Evolutionary conservation across 2,888 invertebrate species (phyloP).

Genomic region (Pyrocoelia pectoralis): DNA sequence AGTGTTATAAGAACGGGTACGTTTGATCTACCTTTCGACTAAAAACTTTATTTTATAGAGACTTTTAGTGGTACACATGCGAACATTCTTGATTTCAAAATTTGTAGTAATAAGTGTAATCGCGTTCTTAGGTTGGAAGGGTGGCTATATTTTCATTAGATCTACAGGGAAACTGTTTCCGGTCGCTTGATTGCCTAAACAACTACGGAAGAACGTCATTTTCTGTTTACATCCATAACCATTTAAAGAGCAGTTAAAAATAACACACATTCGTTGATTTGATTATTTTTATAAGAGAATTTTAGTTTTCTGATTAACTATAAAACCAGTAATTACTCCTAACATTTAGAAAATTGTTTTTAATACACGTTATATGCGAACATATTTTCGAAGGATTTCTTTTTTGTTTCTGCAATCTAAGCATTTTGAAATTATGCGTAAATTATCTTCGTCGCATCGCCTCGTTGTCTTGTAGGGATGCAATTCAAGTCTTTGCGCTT

Average conservation of each 20-base stretch:
- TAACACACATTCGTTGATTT: constrained; percentile 45
- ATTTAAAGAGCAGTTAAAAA: constrained; percentile 57
- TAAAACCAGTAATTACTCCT: constrained; percentile 48
- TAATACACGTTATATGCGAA: constrained; percentile 10
- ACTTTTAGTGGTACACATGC: constrained; percentile 22
- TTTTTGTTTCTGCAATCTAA: constrained; percentile 3
- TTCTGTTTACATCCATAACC: constrained; percentile 46
- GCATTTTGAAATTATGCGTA: constrained; percentile 14
- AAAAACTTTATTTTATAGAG: neutral
- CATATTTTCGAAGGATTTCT: neutral
- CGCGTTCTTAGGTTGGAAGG: constrained; percentile 9
- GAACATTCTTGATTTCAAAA: constrained; percentile 24
- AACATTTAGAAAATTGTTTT: constrained; percentile 18
- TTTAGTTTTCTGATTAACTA: constrained; percentile 54
- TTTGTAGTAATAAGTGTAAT: constrained; percentile 20
- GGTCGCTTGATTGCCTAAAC: constrained; percentile 36
- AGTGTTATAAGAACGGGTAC: neutral
- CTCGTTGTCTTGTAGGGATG: constrained; percentile 12
- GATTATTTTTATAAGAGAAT: constrained; percentile 57
- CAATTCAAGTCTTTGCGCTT: constrained; percentile 22
- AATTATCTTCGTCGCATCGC: constrained; percentile 12
- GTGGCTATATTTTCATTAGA: constrained; percentile 33
- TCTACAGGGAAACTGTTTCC: constrained; percentile 30
- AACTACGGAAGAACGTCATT: constrained; percentile 45
- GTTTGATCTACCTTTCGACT: neutral